Evolutionary conservation across 2,113 vertebrate species (phyloP), one percentile per base, ranked within the genome.

Genomic region (Corythoichthys haematopterus): DNA sequence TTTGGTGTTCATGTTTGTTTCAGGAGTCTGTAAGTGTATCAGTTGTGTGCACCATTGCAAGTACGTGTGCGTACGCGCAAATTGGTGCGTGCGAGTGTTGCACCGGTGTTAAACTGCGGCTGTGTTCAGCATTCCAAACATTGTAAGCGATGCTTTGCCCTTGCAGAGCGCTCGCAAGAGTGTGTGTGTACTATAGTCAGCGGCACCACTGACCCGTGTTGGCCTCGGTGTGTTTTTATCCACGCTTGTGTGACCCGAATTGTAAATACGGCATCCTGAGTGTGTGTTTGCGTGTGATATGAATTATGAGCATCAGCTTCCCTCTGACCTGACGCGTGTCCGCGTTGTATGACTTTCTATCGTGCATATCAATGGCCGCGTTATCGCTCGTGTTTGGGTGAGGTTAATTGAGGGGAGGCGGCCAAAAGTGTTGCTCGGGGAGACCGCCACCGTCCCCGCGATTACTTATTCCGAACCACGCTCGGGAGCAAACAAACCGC

Each of bases 351-450:
- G 79, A 74, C 76, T 85, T 60, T 71, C 60, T 72, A 84, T 84
- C 72, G 74, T 80, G 87, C 82, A 87, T 88, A 86, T 85, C 85
- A 87, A 88, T 84, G 75, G 0, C 14, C 4, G 0, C 50, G 75
- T 86, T 87, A 85, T 84, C 76, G 66, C 53, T 47, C 48, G 35
- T 47, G 52, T 52, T 35, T 67, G 57, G 59, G 45, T 62, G 69
- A 85, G 88, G 88, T 89, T 89, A 89, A 89, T 88, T 88, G 85
- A 84, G 80, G 85, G 82, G 84, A 85, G 85, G 75, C 77, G 78
- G 20, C 85, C 57, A 81, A 68, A 85, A 83, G 79, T 64, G 76
- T 84, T 76, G 71, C 81, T 72, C 75, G 65, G 78, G 78, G 84
- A 78, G 69, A 81, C 43, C 8, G 5, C 9, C 11, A 8, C 11